Conservation (phyloP, 2,888 invertebrate species). For the Phymatocera aterrima region DNA sequence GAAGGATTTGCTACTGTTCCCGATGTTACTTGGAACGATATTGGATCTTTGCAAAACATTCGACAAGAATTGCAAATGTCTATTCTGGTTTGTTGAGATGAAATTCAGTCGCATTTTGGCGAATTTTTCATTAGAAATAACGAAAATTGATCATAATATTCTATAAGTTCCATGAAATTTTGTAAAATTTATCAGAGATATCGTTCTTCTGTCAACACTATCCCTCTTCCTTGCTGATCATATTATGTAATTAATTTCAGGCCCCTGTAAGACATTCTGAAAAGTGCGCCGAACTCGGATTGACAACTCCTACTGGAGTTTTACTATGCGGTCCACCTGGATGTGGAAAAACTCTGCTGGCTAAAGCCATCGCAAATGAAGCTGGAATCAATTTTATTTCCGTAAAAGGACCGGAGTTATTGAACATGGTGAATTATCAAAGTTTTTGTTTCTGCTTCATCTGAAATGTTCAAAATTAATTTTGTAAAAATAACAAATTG, state of each 20-base stretch:
- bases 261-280: slow-evolving; percentile 94
- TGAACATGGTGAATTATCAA: slow-evolving; percentile 90
- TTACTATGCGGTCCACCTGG: slow-evolving; percentile 98
- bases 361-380: slow-evolving; percentile 99
- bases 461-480: not conserved
- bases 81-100: slow-evolving; percentile 80
- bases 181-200: no score
- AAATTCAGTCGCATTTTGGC: not conserved
- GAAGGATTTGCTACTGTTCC: slow-evolving; percentile 99
- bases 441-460: not conserved
- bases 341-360: slow-evolving; percentile 96
- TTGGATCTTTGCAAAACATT: slow-evolving; percentile 93
- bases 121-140: no score
- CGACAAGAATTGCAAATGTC: slow-evolving; percentile 93
- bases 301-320: slow-evolving; percentile 91
- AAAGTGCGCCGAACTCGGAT: slow-evolving; percentile 86
- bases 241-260: slow-evolving; percentile 74
- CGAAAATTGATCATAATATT: no score
- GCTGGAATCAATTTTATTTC: slow-evolving; percentile 99
- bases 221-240: no score
- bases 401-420: slow-evolving; percentile 97
- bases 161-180: no score
- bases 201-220: no score
- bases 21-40: slow-evolving; percentile 97
- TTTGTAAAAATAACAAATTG: slow-evolving; percentile 29